phyloP scores from a whole-genome alignment of 2,888 invertebrate genomes.

The Orchesellides sinensis region DNA sequence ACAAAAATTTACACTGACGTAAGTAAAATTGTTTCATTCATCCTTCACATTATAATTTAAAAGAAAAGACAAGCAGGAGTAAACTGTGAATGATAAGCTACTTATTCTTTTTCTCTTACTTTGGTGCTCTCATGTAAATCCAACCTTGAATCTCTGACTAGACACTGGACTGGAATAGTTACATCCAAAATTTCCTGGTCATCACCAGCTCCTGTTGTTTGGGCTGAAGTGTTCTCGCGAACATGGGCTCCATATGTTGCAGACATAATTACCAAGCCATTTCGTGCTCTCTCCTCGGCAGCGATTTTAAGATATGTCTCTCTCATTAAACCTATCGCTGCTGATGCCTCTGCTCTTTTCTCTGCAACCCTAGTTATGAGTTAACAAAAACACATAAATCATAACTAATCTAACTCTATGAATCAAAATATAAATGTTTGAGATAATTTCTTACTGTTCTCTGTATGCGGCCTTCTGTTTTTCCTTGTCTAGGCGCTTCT shows the following conservation, averaged over 20 bases:
- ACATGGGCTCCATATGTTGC: slow-evolving; percentile 87
- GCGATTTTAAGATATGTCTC: slow-evolving; percentile 91
- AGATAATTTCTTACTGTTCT: slow-evolving; percentile 79
- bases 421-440: neutral
- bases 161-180: slow-evolving; percentile 95
- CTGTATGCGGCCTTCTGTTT: slow-evolving; percentile 89
- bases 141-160: slow-evolving; percentile 93
- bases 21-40: neutral
- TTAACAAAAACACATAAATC: neutral
- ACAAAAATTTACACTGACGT: slow-evolving; percentile 63
- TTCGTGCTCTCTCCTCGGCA: slow-evolving; percentile 87
- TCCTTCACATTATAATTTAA: slow-evolving; percentile 6
- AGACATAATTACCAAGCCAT: slow-evolving; percentile 90
- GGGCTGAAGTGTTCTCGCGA: slow-evolving; percentile 25
- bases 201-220: slow-evolving; percentile 68
- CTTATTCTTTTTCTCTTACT: slow-evolving; percentile 79
- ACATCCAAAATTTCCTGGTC: slow-evolving; percentile 88
- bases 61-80: neutral
- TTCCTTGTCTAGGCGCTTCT: slow-evolving; percentile 88
- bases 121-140: slow-evolving; percentile 90
- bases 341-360: slow-evolving; percentile 89
- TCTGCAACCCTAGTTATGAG: slow-evolving; percentile 82
- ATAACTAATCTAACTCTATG: neutral
- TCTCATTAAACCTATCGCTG: slow-evolving; percentile 93
- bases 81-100: neutral